These are phyloP conservation scores for Sphaerophoria taeniata DNA, from an alignment of 2,888 invertebrate species.

Conservation along the genomic window DNA sequence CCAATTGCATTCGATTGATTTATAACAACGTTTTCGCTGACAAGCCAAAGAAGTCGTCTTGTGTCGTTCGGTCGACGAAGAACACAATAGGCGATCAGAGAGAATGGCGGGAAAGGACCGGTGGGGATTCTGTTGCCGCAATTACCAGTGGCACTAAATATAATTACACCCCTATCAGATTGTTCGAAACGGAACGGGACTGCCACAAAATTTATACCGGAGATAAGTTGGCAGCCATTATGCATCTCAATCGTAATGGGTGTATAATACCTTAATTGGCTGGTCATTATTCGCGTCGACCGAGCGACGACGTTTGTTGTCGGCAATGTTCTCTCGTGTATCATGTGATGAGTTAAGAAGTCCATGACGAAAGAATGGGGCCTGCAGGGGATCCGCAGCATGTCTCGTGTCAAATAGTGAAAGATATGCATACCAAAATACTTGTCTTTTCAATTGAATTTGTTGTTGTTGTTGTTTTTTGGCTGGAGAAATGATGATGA, in stretches of 20 bases:
- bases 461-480: constrained; percentile 20
- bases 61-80: background rate
- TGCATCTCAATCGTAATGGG: constrained; percentile 46
- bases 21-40: constrained; percentile 67
- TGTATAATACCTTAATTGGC: constrained; percentile 74
- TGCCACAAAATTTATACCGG: constrained; percentile 34
- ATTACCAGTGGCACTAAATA: constrained; percentile 72
- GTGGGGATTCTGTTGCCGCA: constrained; percentile 64
- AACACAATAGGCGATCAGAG: constrained; percentile 25
- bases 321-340: background rate
- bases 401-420: constrained; percentile 73
- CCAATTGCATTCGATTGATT: constrained; percentile 74
- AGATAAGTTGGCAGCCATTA: constrained; percentile 45
- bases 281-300: constrained; percentile 55
- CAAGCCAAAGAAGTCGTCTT: constrained; percentile 10
- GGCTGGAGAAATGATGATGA: background rate
- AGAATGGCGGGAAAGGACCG: constrained; percentile 8
- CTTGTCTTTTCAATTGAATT: constrained; percentile 58
- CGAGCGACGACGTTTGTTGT: constrained; percentile 10
- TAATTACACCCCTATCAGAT: constrained; percentile 72
- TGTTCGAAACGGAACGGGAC: constrained; percentile 34
- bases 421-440: constrained; percentile 56
- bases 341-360: too few species aligned
- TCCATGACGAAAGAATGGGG: background rate
- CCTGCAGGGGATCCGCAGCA: constrained; percentile 42